Base-by-base conservation (phyloP, 2,888 invertebrate species). In the Hedya salicella region DNA sequence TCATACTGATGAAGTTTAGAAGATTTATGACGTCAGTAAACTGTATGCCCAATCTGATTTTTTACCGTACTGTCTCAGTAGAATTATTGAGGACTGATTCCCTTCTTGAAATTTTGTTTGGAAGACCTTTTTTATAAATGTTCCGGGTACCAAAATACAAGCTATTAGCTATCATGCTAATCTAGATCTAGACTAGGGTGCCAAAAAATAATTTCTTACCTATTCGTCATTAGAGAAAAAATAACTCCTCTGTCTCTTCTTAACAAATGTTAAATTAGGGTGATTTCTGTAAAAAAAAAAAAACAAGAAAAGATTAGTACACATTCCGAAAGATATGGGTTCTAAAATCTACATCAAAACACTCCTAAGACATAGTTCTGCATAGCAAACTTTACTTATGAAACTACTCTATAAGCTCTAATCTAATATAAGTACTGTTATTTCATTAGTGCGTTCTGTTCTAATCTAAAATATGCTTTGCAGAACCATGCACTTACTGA, bases 401-500 rank as follows among this genome's bases (percentile, higher is more conserved):
- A 30, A 56, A 53, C 67, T 74, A 77, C 65, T 49, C 68, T 70
- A 61, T 53, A 68, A 57, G 57, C 57, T 44, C 56, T 57, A n/a
- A 40, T 17, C 25, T 54, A 44, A 13, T 1, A 17, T 32, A 32
- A n/a, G 4, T 25, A 2, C 6, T 16, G 9, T 30, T 21, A 46
- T 57, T 0, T 46, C 9, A 32, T 46, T 25, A 25, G 3, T 25
- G 25, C 3, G 16, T 25, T n/a, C 25, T n/a, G 25, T 40, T 11
- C 11, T 48, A 54, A 30, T 39, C 42, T 62, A 54, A 42, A 42
- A 42, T 71, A 76, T 74, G 82, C 81, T 79, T 84, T 90, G 91
- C 91, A 91, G 91, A 91, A 91, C 91, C 87, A 91, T 92, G 91
- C 91, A 91, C 91, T 92, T 88, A 92, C 91, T 85, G 80, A 77